Evolutionary conservation across 1,140 invertebrate genomes (phyloP).

Genomic region (Drosophila repleta): DNA sequence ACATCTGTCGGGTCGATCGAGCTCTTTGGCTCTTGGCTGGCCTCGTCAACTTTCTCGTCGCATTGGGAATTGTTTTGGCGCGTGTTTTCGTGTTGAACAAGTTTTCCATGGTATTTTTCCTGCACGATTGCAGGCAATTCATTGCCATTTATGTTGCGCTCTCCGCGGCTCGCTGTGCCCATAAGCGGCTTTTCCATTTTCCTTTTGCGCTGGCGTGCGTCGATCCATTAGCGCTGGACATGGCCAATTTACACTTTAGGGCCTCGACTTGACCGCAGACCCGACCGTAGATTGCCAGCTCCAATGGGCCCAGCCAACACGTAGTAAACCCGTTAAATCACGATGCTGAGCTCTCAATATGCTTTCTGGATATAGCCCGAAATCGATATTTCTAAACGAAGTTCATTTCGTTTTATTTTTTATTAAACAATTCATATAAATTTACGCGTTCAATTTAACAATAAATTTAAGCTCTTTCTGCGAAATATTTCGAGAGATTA

Average conservation of each 20-base stretch:
- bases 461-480: no score
- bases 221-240: conserved; percentile 54
- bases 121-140: conserved; percentile 45
- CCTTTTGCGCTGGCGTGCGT: conserved; percentile 45
- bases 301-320: conserved; percentile 28
- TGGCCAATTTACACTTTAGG: conserved; percentile 61
- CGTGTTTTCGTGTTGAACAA: conserved; percentile 57
- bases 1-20: background rate
- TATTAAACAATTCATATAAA: no score
- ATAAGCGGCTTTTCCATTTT: conserved; percentile 43
- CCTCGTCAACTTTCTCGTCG: conserved; percentile 36
- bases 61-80: conserved; percentile 49
- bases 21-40: background rate
- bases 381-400: no score
- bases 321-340: conserved; percentile 36
- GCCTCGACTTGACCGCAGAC: conserved; percentile 19
- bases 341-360: conserved; percentile 3
- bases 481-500: no score
- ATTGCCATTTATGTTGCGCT: conserved; percentile 41
- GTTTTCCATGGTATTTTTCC: conserved; percentile 48
- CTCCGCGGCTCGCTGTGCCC: conserved; percentile 1
- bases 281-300: conserved; percentile 28
- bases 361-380: no score
- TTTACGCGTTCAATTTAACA: no score
- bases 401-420: no score